Evolutionary conservation across 2,888 invertebrate genomes (phyloP).

Genomic region (Dasypogon diadema): DNA sequence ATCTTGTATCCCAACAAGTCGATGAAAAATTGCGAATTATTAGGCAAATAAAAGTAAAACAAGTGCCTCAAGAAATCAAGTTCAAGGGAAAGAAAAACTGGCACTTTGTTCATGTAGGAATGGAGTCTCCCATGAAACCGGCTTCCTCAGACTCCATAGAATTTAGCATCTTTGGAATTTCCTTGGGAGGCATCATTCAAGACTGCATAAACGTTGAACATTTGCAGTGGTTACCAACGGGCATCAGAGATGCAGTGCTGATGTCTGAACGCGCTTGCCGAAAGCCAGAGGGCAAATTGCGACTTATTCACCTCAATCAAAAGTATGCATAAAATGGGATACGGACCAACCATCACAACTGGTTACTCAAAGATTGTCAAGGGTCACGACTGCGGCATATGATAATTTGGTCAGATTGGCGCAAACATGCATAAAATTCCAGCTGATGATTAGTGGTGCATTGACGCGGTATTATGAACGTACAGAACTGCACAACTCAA

Average conservation of each 20-base stretch:
- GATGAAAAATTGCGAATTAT: conserved; percentile 43
- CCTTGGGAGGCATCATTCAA: conserved; percentile 41
- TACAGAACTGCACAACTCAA: background rate
- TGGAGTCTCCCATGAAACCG: conserved; percentile 46
- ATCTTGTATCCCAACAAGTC: conserved; percentile 5
- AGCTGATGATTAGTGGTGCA: conserved; percentile 35
- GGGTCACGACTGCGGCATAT: conserved; percentile 34
- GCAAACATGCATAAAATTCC: conserved; percentile 21
- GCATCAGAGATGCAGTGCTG: background rate
- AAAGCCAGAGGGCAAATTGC: conserved; percentile 45
- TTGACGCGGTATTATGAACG: conserved; percentile 27
- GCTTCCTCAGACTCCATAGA: conserved; percentile 37
- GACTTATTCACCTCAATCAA: conserved; percentile 30
- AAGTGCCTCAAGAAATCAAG: conserved; percentile 29
- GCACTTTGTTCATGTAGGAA: conserved; percentile 36
- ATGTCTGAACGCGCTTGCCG: conserved; percentile 16
- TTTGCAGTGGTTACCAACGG: background rate
- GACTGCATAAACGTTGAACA: background rate
- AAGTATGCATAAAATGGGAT: background rate
- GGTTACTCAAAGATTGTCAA: background rate
- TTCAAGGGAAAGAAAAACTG: conserved; percentile 45
- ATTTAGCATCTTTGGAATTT: conserved; percentile 25
- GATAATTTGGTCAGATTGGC: conserved; percentile 43
- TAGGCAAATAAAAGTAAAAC: conserved; percentile 39
- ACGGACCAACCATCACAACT: background rate